Conservation (phyloP, 2,888 invertebrate species). For the Philereme vetulata region DNA sequence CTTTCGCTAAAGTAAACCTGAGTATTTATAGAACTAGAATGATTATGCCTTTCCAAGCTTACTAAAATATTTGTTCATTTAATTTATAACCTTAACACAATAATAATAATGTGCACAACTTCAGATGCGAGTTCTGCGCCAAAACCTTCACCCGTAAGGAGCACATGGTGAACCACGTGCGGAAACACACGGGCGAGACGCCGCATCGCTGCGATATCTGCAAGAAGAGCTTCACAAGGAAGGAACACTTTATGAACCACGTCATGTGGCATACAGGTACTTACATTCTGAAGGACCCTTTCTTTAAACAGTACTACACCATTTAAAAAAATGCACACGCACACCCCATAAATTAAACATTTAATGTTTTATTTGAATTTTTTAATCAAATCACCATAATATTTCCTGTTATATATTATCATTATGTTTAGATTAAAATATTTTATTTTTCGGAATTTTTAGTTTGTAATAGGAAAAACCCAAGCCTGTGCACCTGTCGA, state of each 20-base stretch:
- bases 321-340: too few relatives aligned
- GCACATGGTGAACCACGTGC: constrained; percentile 91
- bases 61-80: background rate
- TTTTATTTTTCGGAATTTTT: constrained; percentile 56
- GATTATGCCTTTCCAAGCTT: too few relatives aligned
- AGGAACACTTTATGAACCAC: constrained; percentile 91
- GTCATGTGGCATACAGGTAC: constrained; percentile 91
- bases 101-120: constrained; percentile 1
- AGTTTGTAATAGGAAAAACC: constrained; percentile 59
- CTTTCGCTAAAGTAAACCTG: too few relatives aligned
- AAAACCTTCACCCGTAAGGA: constrained; percentile 91
- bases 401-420: constrained; percentile 1
- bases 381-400: constrained; percentile 9
- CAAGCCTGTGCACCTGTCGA: constrained; percentile 74
- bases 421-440: constrained; percentile 19
- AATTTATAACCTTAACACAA: constrained; percentile 5
- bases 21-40: too few relatives aligned
- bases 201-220: constrained; percentile 91
- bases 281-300: constrained; percentile 15
- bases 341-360: too few relatives aligned
- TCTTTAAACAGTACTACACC: too few relatives aligned
- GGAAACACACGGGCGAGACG: constrained; percentile 90
- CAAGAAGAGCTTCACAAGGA: constrained; percentile 90
- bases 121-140: constrained; percentile 88
- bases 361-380: background rate